phyloP scores from a whole-genome alignment of 2,113 vertebrate species.

The Pionites leucogaster region DNA sequence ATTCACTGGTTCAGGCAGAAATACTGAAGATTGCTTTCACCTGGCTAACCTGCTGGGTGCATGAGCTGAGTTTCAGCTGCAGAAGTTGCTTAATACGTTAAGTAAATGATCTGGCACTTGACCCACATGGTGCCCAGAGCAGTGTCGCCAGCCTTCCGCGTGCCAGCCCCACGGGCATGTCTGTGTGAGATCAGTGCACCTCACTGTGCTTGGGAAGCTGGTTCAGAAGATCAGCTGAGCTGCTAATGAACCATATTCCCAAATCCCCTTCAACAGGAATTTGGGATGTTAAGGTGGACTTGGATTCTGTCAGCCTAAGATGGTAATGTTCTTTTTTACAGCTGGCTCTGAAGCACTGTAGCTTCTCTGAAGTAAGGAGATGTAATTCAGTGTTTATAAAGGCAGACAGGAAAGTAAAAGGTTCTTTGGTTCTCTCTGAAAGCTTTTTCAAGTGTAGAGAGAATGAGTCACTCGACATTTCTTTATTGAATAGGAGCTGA shows the following conservation, averaged over 20 bases:
- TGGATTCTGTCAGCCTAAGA: background rate
- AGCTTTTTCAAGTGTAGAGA: constrained; percentile 23
- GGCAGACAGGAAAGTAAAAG: constrained; percentile 19
- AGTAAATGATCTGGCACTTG: background rate
- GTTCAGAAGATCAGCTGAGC: background rate
- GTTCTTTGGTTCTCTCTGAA: constrained; percentile 27
- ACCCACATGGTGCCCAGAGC: background rate
- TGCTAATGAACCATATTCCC: background rate
- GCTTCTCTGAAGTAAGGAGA: background rate
- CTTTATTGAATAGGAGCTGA: constrained; percentile 46
- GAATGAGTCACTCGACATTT: constrained; percentile 48
- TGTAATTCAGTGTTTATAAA: constrained; percentile 23
- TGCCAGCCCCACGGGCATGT: accelerated
- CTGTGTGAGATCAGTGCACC: background rate
- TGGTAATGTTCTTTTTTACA: background rate
- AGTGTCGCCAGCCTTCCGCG: accelerated
- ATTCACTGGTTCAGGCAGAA: background rate
- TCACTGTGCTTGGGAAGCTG: background rate
- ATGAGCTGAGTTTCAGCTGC: background rate
- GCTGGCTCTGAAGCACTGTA: background rate
- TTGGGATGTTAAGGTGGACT: background rate
- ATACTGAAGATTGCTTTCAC: background rate
- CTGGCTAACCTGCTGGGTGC: background rate
- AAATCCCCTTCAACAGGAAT: background rate
- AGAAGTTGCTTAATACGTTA: background rate